Percentiles rank a stretch among this genome's conserved stretches.
These are phyloP conservation scores for Meles meles DNA, from an alignment of 2,113 vertebrate genomes.

Conservation along the genomic window DNA sequence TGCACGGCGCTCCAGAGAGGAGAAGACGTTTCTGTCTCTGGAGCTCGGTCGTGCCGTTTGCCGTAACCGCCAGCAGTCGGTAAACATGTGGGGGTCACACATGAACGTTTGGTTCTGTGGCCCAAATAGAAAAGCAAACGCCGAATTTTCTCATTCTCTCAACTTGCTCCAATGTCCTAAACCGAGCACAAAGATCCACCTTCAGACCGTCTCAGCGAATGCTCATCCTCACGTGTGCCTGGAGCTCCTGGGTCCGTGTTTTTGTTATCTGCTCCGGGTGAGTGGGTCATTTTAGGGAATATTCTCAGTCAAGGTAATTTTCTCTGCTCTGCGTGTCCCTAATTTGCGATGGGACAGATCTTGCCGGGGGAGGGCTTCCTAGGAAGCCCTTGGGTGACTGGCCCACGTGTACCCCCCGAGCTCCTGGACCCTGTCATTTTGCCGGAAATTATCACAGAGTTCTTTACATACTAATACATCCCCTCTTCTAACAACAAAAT, in stretches of 20 bases:
- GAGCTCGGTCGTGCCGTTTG: background rate
- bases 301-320: rapidly evolving
- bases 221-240: rapidly evolving
- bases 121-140: background rate
- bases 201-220: rapidly evolving
- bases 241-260: rapidly evolving
- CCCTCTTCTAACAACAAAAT: background rate
- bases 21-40: rapidly evolving
- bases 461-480: background rate
- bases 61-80: rapidly evolving
- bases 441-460: background rate
- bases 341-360: rapidly evolving
- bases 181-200: background rate
- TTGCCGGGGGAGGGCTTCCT: rapidly evolving
- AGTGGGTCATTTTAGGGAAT: background rate
- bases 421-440: rapidly evolving
- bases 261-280: background rate
- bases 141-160: background rate
- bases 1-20: rapidly evolving
- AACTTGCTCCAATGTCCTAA: background rate
- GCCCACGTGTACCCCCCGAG: rapidly evolving
- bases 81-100: background rate
- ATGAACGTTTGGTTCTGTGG: background rate
- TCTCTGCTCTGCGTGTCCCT: background rate
- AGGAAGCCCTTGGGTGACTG: rapidly evolving